Evolutionary conservation across 2,113 vertebrate genomes (phyloP).

Genomic region (Amblyornis subalaris): DNA sequence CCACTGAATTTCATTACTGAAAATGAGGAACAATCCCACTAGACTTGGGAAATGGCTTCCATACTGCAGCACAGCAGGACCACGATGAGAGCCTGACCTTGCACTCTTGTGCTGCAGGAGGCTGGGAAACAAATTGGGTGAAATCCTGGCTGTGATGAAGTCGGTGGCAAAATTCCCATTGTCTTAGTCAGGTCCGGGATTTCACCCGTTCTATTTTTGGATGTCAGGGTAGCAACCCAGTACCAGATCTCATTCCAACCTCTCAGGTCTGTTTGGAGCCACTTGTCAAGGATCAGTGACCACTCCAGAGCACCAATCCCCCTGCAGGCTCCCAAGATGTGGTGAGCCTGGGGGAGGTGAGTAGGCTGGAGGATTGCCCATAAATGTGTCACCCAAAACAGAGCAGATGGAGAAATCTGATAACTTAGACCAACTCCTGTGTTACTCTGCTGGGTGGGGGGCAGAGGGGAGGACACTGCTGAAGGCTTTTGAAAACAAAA

Average conservation of each 20-base stretch:
- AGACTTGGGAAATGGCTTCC: not conserved
- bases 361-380: not conserved
- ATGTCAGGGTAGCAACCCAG: not conserved
- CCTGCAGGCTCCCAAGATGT: not conserved
- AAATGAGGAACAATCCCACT: not conserved
- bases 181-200: not conserved
- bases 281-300: not conserved
- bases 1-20: not conserved
- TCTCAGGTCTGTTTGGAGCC: not conserved
- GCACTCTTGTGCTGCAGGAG: fast-evolving
- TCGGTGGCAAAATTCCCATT: not conserved
- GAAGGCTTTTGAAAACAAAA: not conserved
- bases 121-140: not conserved
- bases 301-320: not conserved
- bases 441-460: not conserved
- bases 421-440: not conserved
- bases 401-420: not conserved
- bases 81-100: not conserved
- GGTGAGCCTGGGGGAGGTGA: fast-evolving
- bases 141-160: not conserved
- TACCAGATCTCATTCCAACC: not conserved
- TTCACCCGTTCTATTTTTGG: not conserved
- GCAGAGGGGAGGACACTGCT: too few species aligned
- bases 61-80: not conserved
- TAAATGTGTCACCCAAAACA: not conserved